These are phyloP conservation scores for Shinisaurus crocodilurus DNA, from an alignment of 2,113 vertebrate species.

Conservation along the genomic window DNA sequence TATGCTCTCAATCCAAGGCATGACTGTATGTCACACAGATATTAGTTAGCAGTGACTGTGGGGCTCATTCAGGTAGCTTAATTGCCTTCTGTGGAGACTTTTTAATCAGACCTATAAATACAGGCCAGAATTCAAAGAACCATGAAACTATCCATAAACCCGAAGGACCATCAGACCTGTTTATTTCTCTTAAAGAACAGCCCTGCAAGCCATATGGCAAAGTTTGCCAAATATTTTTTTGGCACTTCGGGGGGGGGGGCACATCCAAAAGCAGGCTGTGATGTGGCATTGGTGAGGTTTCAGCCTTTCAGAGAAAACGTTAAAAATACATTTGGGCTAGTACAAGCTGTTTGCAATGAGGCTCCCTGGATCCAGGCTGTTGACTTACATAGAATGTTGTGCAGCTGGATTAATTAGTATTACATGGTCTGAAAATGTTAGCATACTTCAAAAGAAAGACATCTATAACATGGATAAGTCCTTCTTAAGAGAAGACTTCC, in stretches of 20 bases:
- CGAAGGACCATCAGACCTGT: too few relatives aligned
- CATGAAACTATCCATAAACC: background rate
- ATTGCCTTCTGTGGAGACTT: background rate
- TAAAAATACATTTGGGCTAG: background rate
- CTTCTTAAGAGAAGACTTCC: background rate
- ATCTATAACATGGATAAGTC: background rate
- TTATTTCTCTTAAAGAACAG: background rate
- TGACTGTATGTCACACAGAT: background rate
- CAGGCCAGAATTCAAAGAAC: background rate
- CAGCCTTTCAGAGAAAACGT: background rate
- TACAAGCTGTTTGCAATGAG: background rate
- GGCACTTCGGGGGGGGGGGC: too few relatives aligned
- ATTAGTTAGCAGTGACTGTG: background rate
- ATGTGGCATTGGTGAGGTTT: background rate
- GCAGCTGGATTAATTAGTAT: background rate
- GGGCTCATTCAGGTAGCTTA: background rate
- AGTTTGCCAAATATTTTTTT: too few relatives aligned
- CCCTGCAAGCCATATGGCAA: background rate
- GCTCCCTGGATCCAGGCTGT: background rate
- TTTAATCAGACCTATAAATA: background rate
- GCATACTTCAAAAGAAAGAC: background rate
- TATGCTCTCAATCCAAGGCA: too few relatives aligned
- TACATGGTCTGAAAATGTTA: background rate
- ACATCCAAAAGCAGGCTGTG: background rate
- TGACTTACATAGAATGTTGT: background rate